phyloP scores from a whole-genome alignment of 2,888 invertebrate species.

The Acanthacorydalis orientalis region DNA sequence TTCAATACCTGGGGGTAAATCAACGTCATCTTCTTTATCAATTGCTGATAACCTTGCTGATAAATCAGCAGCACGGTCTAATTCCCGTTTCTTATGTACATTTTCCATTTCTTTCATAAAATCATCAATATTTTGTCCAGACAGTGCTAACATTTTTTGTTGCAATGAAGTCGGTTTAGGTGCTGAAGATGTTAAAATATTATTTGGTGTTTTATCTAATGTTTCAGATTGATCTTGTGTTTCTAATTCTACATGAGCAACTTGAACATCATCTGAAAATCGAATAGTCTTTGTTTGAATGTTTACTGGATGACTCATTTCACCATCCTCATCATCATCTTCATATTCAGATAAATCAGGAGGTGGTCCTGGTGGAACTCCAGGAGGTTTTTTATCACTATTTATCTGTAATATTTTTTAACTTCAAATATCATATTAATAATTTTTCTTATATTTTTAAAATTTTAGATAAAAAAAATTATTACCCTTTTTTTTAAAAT shows the following conservation, averaged over 20 bases:
- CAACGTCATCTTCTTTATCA: slow-evolving; percentile 19
- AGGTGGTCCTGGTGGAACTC: slow-evolving; percentile 75
- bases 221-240: slow-evolving; percentile 8
- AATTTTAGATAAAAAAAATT: not conserved
- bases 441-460: not conserved
- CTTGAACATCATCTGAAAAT: slow-evolving; percentile 32
- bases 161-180: slow-evolving; percentile 60
- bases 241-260: not conserved
- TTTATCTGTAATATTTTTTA: slow-evolving; percentile 15
- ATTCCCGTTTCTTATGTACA: slow-evolving; percentile 58
- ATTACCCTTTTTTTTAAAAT: slow-evolving; percentile 58
- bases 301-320: slow-evolving; percentile 20
- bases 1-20: slow-evolving; percentile 27
- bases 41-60: slow-evolving; percentile 30
- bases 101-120: slow-evolving; percentile 89
- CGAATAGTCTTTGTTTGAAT: slow-evolving; percentile 35
- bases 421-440: slow-evolving; percentile 7
- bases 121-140: slow-evolving; percentile 81
- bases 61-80: slow-evolving; percentile 44
- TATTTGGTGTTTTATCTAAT: slow-evolving; percentile 11
- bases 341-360: slow-evolving; percentile 37
- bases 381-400: slow-evolving; percentile 53
- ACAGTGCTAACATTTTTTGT: slow-evolving; percentile 74
- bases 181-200: slow-evolving; percentile 8
- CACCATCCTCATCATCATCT: slow-evolving; percentile 12